phyloP scores from a whole-genome alignment of 2,888 invertebrate species.

The Tortrix viridana region DNA sequence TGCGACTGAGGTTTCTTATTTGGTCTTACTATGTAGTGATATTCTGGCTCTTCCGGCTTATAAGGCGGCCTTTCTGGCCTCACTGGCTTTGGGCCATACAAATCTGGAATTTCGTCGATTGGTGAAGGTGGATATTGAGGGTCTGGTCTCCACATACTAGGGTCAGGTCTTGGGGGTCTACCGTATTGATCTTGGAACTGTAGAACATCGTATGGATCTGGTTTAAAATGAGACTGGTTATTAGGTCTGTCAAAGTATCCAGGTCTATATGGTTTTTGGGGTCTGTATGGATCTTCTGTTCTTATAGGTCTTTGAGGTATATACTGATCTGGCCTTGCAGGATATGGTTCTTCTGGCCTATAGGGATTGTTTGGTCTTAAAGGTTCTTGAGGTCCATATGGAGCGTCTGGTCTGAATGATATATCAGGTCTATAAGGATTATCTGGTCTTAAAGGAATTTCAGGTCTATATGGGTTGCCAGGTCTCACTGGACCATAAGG shows the following conservation, averaged over 20 bases:
- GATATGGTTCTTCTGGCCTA: conserved; percentile 50
- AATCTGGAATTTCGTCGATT: conserved; percentile 51
- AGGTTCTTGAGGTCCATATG: no score
- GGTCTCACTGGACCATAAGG: conserved; percentile 7
- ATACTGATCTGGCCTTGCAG: conserved; percentile 45
- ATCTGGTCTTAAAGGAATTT: conserved; percentile 58
- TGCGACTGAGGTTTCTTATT: conserved; percentile 61
- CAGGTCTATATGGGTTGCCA: conserved; percentile 43
- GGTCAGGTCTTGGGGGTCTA: conserved; percentile 47
- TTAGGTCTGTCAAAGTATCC: conserved; percentile 9
- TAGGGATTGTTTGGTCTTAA: no score
- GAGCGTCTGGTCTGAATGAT: conserved; percentile 6
- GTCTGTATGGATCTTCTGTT: conserved; percentile 31
- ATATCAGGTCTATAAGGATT: conserved; percentile 16
- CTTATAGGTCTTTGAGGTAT: conserved; percentile 16
- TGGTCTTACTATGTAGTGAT: conserved; percentile 67
- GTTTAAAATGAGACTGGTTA: conserved; percentile 43
- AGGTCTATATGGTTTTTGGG: conserved; percentile 33
- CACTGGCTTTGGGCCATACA: conserved; percentile 53
- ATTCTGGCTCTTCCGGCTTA: conserved; percentile 61
- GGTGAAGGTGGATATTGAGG: conserved; percentile 51
- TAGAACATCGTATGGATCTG: conserved; percentile 62
- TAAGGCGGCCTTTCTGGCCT: conserved; percentile 48
- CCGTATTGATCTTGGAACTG: conserved; percentile 60
- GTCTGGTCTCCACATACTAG: conserved; percentile 54